Evolutionary conservation across 2,888 invertebrate species (phyloP).

Genomic region (Rotaria socialis): DNA sequence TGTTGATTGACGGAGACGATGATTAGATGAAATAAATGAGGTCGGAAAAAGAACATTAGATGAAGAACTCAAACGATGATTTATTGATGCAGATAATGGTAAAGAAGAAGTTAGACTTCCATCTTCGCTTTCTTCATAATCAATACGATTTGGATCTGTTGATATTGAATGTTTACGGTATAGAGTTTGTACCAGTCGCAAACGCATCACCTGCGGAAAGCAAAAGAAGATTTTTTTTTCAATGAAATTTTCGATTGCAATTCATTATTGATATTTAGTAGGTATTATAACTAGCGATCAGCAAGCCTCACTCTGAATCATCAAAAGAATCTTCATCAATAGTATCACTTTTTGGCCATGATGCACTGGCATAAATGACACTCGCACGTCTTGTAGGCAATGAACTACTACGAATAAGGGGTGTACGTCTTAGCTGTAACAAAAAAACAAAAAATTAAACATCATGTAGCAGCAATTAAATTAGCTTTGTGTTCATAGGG

Average conservation of each 20-base stretch:
- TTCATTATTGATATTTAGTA: not conserved
- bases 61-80: not conserved
- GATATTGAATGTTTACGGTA: not conserved
- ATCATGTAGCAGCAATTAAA: not conserved
- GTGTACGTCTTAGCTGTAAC: not conserved
- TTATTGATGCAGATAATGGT: not conserved
- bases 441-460: not conserved
- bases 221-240: too few species aligned
- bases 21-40: not conserved
- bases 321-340: not conserved
- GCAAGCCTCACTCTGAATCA: conserved; percentile 3
- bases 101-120: not conserved
- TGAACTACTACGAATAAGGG: not conserved
- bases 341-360: not conserved
- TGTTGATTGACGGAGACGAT: conserved; percentile 15
- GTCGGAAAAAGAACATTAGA: not conserved
- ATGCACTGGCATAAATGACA: not conserved
- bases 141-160: not conserved
- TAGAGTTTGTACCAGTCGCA: not conserved
- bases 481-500: too few species aligned
- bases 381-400: not conserved
- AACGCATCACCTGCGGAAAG: not conserved
- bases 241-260: not conserved
- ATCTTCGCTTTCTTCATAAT: conserved; percentile 28
- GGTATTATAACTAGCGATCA: not conserved